phyloP scores from a whole-genome alignment of 37 sponge, comb jelly and placozoan genomes.

The Corticium candelabrum region DNA sequence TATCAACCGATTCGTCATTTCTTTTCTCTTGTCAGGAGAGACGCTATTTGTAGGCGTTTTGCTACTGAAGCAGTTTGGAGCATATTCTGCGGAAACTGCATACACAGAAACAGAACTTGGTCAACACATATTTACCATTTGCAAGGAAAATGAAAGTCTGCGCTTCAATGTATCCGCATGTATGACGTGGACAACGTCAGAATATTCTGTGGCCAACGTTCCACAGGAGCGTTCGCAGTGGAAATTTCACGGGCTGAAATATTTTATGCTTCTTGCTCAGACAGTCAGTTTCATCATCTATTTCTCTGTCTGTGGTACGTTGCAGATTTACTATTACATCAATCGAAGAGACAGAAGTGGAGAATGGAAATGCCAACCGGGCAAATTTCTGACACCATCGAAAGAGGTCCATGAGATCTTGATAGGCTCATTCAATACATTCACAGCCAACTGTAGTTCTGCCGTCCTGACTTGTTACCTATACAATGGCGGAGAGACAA shows the following conservation, averaged over 20 bases:
- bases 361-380: conserved; percentile 42
- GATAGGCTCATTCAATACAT: conserved; percentile 26
- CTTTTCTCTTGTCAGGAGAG: no score
- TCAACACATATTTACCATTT: no score
- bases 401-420: conserved; percentile 34
- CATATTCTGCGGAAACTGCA: no score
- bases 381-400: conserved; percentile 25
- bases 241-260: neutral
- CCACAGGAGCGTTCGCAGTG: no score
- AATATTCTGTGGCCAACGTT: no score
- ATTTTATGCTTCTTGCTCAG: neutral
- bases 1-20: no score
- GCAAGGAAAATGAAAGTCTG: no score
- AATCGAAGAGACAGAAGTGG: conserved; percentile 5
- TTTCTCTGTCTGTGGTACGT: conserved; percentile 18
- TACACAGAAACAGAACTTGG: no score
- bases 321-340: conserved; percentile 29
- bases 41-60: no score
- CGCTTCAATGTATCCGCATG: no score
- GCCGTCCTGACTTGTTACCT: conserved; percentile 29
- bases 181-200: no score
- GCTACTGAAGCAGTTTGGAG: no score
- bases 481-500: conserved; percentile 21
- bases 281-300: neutral
- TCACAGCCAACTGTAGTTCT: conserved; percentile 14